A percentile compares a stretch with the other conserved stretches of the same genome.
phyloP scores from a whole-genome alignment of 2,888 invertebrate genomes.

The Rhagium mordax region DNA sequence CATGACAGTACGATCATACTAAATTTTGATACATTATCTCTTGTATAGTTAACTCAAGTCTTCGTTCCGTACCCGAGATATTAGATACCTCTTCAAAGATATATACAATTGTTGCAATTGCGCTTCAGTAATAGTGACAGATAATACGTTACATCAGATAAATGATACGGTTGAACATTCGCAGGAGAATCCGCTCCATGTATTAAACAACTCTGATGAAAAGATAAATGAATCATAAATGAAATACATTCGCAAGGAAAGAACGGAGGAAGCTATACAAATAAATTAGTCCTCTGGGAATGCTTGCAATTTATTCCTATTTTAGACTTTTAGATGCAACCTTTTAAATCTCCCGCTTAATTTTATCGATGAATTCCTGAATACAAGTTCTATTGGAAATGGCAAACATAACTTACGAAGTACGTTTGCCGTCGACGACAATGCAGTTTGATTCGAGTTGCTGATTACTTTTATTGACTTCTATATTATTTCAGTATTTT shows the following conservation, averaged over 20 bases:
- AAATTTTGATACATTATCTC: too few species aligned
- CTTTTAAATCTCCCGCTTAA: slow-evolving; percentile 8
- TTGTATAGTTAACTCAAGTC: too few species aligned
- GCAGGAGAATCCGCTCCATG: background rate
- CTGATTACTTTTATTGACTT: background rate
- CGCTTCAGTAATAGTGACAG: background rate
- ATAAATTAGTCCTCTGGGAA: slow-evolving; percentile 29
- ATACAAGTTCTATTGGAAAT: slow-evolving; percentile 4
- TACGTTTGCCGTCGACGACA: background rate
- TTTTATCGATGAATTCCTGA: background rate
- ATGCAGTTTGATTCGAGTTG: slow-evolving; percentile 1
- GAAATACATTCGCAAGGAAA: slow-evolving; percentile 17
- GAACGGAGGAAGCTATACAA: slow-evolving; percentile 20
- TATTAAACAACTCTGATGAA: slow-evolving; percentile 15
- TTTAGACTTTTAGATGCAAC: slow-evolving; percentile 21
- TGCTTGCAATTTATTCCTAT: slow-evolving; percentile 23
- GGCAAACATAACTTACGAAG: background rate
- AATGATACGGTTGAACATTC: slow-evolving; percentile 15
- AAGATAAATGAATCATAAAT: slow-evolving; percentile 31
- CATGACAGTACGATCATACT: too few species aligned
- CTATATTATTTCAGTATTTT: too few species aligned
- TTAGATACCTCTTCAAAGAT: too few species aligned
- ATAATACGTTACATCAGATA: slow-evolving; percentile 13
- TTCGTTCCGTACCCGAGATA: too few species aligned
- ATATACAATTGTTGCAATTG: background rate